A percentile compares a stretch with the other conserved stretches of the same genome.
Evolutionary conservation across 2,797 vertebrate species (phyloP).

Genomic region (Cossypha caffra): DNA sequence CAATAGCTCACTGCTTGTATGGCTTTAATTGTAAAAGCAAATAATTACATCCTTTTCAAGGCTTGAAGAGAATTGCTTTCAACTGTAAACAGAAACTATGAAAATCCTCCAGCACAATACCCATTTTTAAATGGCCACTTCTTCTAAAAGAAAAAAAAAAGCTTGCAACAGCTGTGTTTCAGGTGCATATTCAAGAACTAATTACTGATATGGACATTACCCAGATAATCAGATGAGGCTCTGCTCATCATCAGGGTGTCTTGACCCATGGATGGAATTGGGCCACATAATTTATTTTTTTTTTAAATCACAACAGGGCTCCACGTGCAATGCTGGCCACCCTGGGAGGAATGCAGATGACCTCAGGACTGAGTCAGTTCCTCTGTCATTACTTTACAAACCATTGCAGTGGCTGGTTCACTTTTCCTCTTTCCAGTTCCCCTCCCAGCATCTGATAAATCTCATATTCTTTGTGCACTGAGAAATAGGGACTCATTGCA

Average conservation of each 20-base stretch:
- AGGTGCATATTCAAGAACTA: not conserved
- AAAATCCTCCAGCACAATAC: slow-evolving; percentile 32
- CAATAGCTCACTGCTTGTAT: slow-evolving; percentile 41
- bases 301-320: not conserved
- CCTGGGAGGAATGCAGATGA: not conserved
- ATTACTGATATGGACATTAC: not conserved
- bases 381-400: not conserved
- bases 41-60: slow-evolving; percentile 68
- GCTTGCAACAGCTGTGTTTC: not conserved
- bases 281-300: not conserved
- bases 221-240: not conserved
- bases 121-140: slow-evolving; percentile 10
- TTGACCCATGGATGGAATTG: not conserved
- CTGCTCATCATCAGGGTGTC: not conserved
- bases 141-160: not conserved
- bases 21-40: slow-evolving; percentile 69
- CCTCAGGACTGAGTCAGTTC: not conserved
- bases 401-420: not conserved
- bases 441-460: not conserved
- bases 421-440: not conserved
- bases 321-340: not conserved
- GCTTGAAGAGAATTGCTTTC: slow-evolving; percentile 57
- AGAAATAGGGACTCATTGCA: not conserved
- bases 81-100: slow-evolving; percentile 57
- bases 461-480: not conserved